Evolutionary conservation across 2,113 vertebrate genomes (phyloP), one percentile per base, ranked within the genome.

Genomic region (Phocoena phocoena): DNA sequence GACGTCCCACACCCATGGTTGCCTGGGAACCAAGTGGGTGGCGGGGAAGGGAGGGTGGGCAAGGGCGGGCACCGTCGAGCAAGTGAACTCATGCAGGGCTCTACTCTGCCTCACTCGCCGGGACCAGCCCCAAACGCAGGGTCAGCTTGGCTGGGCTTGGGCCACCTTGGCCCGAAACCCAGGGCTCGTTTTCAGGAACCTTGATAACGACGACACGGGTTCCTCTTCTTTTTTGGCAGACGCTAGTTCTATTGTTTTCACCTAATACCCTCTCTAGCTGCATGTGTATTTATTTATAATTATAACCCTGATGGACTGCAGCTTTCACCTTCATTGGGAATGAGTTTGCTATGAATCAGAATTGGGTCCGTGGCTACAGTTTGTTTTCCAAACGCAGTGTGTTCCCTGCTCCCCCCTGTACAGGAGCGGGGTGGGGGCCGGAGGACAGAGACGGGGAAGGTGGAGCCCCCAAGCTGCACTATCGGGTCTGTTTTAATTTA

Each of bases 401-500:
- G 5, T 77, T 79, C 90, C 96, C 91, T 90, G 12, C 87, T 93
- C 71, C 53, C 70, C 25, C 47, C 38, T 20, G 4, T 21, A 28
- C 5, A 92, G 38, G 58, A 93, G 80, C 60, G 38, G 90, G 36
- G 83, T 70, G 0, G 4, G 92, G 81, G 83, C 15, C 60, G 28
- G 1, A 88, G 73, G 84, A 96, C 93, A 88, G 92, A 92, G 95
- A 3, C 70, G n/a, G 70, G 21, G 79, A 6, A 3, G 93, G 95
- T 28, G 84, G 96, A 68, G 95, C n/a, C 89, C 76, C 25, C 82
- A 81, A 97, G 97, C 97, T 97, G 96, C 96, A 70, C 98, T 94
- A 88, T 97, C 94, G 97, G 98, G 97, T 97, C 98, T 98, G 77
- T 99, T 98, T 98, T 98, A 98, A 98, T 98, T 97, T 97, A 98